Percentiles rank a stretch among this genome's conserved stretches.
phyloP scores from a whole-genome alignment of 2,113 vertebrate species.

The Seriola quinqueradiata region DNA sequence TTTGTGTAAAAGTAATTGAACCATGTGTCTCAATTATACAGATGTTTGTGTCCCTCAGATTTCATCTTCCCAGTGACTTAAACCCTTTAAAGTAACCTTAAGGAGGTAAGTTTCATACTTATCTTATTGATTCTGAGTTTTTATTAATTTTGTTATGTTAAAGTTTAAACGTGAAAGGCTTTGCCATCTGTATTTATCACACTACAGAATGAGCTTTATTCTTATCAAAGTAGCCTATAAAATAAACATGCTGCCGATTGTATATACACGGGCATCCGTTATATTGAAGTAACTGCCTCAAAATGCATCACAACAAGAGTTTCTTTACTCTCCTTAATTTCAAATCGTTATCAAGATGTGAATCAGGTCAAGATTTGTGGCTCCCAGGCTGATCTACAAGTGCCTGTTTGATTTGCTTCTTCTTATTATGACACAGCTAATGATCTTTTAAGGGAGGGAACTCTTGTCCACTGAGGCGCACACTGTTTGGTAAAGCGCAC shows the following conservation, averaged over 20 bases:
- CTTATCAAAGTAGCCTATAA: neutral
- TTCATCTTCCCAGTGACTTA: neutral
- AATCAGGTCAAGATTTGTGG: neutral
- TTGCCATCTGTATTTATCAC: neutral
- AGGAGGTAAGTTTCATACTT: neutral
- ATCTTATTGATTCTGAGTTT: neutral
- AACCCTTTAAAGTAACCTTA: neutral
- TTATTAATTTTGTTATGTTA: neutral
- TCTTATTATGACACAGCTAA: constrained; percentile 15
- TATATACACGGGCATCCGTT: neutral
- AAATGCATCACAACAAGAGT: neutral
- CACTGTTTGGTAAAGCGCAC: constrained; percentile 28
- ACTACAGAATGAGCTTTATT: neutral
- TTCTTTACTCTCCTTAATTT: neutral
- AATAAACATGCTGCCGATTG: no score
- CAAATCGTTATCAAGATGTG: neutral
- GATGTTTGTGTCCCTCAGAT: neutral
- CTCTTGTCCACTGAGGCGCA: constrained; percentile 34
- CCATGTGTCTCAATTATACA: neutral
- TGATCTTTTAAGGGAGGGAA: constrained; percentile 63
- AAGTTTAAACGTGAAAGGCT: neutral
- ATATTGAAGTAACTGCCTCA: neutral
- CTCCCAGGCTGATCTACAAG: neutral
- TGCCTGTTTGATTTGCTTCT: constrained; percentile 13
- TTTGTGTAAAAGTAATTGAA: constrained; percentile 16